Evolutionary conservation across 1,140 invertebrate species (phyloP), one percentile per base, ranked within the genome.

Genomic region (Papilio xuthus): DNA sequence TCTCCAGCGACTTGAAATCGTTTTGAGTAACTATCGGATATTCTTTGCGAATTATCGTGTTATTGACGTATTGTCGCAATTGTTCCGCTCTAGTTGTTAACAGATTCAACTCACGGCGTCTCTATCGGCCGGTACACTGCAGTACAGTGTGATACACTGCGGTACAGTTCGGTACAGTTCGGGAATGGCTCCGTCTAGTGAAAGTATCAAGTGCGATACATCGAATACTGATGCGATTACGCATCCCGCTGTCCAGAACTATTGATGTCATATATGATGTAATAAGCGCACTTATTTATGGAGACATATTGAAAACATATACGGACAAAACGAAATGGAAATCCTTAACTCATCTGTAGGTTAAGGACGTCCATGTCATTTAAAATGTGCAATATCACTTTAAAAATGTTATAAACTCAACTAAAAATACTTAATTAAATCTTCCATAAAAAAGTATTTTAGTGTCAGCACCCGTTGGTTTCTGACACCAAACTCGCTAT

Each of bases 61-160:
- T 80, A 81, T 82, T 75, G 81, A 73, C 42, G 20, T 82, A 77
- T 78, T 79, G 70, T 56, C 83, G 76, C 70, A 79, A 81, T 73
- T 69, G 78, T 86, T 85, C 83, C 84, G 84, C 86, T 89, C 86
- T 81, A 90, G 32, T 86, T 89, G 75, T 79, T 85, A 87, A 82
- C 75, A 82, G 80, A 87, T 88, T 87, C 84, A 87, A 84, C 81
- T 79, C 83, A 85, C 86, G 84, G 71, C 41, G 71, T 73, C 76
- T 80, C 78, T 82, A 83, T 83, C 84, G 79, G 71, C 75, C 67
- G 83, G 84, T 53, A 53, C 50, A 53, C 18, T 53, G 50, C 86
- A 79, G 80, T 83, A 83, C 82, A 78, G 82, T 83, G n/a, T n/a
- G n/a, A n/a, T n/a, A n/a, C n/a, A n/a, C n/a, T n/a, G n/a, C 67